Conservation (phyloP, 2,113 vertebrate genomes). For the Syngnathus typhle region DNA sequence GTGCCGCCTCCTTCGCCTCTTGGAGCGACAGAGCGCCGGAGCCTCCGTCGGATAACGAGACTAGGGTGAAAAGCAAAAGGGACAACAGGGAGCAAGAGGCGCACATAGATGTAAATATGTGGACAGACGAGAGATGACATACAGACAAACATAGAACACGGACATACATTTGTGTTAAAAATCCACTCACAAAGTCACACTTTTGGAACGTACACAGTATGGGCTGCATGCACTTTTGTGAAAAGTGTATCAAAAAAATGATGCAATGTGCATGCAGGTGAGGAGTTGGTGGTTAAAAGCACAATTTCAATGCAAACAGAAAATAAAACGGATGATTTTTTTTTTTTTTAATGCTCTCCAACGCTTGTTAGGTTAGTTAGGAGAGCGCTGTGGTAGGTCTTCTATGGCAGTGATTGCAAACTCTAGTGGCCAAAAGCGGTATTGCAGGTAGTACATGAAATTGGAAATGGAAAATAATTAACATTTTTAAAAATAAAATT, state of each 20-base stretch:
- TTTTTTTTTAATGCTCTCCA: too few species aligned
- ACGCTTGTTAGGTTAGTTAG: background rate
- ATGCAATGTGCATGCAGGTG: constrained; percentile 22
- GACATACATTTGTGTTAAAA: constrained; percentile 53
- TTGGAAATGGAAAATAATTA: too few species aligned
- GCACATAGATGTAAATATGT: constrained; percentile 45
- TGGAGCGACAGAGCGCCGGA: constrained; percentile 44
- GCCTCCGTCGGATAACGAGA: constrained; percentile 59
- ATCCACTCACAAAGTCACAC: constrained; percentile 20
- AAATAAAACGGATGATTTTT: constrained; percentile 3
- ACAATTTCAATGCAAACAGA: constrained; percentile 23
- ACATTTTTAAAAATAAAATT: too few species aligned
- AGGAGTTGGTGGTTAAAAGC: constrained; percentile 32
- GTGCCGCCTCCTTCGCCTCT: constrained; percentile 46
- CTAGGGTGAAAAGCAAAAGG: constrained; percentile 45
- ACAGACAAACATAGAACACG: constrained; percentile 46
- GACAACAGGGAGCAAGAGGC: constrained; percentile 42
- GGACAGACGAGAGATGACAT: constrained; percentile 9
- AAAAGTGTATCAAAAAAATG: constrained; percentile 16
- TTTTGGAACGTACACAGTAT: constrained; percentile 19
- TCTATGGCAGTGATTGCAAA: too few species aligned
- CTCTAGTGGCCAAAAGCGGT: too few species aligned
- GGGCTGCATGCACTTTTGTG: constrained; percentile 44
- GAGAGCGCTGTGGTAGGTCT: too few species aligned
- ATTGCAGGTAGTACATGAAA: too few species aligned